Base-by-base conservation (phyloP, 2,797 vertebrate species). In the Myotis daubentonii region DNA sequence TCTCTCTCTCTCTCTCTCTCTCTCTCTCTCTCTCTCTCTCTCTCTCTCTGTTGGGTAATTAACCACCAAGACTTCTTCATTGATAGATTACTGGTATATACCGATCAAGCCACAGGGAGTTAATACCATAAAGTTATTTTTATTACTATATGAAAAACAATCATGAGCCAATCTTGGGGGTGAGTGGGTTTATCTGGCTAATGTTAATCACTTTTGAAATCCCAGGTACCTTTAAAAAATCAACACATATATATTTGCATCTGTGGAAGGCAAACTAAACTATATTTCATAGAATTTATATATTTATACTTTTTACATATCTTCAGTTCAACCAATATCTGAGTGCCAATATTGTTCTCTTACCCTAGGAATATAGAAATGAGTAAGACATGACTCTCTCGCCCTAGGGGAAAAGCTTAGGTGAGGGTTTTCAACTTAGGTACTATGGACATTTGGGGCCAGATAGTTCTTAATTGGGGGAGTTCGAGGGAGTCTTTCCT, bases 171-270 rank as follows among this genome's bases (percentile, higher is more conserved):
- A 0, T 86, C 13, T 62, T 72, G 4, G 55, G 30, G 36, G 41
- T 15, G 15, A 0, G 9, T 19, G 65, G 65, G 5, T 13, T 86
- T 80, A 55, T 71, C 33, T 25, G 44, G 23, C 20, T 78, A 53
- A 74, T 74, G 71, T 74, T 74, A 49, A 25, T 55, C 13, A 78
- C 75, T 36, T 78, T 78, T 76, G 47, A 76, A 10, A 71, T 60
- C 13, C n/a, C 30, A 78, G 13, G 15, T 80, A 79, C 22, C 15
- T 95, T 86, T 82, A 20, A 72, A 79, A 94, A 85, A 70, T 87
- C 33, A 80, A 25, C 16, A 22, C 22, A 13, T 4, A 19, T 76
- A 30, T 62, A 28, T 60, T 78, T 82, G 13, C 6, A 57, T 38
- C 41, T 76, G 17, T 53, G 51, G 10, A 70, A 71, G 36, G 3